Evolutionary conservation across 2,888 invertebrate species (phyloP).

Genomic region (Nephrotoma flavescens): DNA sequence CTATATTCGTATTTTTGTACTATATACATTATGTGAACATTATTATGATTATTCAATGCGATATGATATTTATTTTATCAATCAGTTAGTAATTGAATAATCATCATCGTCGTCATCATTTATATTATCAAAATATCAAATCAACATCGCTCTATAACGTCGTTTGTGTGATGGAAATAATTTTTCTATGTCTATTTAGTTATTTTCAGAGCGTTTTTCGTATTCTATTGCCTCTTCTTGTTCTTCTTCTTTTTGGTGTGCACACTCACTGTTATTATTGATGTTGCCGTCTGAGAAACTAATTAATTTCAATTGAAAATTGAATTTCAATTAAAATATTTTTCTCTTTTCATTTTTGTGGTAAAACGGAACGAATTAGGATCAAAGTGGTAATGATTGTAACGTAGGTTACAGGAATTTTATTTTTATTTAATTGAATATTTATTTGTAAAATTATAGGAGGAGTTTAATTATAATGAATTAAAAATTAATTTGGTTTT

Average conservation of each 20-base stretch:
- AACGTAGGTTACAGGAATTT: not conserved
- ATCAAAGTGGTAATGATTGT: not conserved
- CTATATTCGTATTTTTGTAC: not conserved
- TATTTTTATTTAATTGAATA: not conserved
- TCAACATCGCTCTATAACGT: not conserved
- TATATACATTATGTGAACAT: not conserved
- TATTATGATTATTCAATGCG: not conserved
- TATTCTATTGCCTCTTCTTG: not conserved
- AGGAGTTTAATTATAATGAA: not conserved
- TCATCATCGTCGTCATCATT: not conserved
- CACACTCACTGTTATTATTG: not conserved
- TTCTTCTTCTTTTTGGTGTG: not conserved
- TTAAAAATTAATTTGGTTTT: not conserved
- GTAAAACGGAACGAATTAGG: not conserved
- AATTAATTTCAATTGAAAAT: not conserved
- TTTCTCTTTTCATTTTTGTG: not conserved
- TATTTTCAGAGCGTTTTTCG: not conserved
- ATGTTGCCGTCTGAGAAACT: not conserved
- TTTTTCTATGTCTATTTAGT: not conserved
- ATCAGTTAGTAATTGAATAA: not conserved
- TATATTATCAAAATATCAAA: not conserved
- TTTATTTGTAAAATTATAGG: not conserved
- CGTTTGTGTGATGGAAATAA: not conserved
- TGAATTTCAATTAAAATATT: not conserved
- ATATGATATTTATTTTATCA: not conserved